Conservation (phyloP, 2,888 invertebrate species). For the Oligia fasciuncula region DNA sequence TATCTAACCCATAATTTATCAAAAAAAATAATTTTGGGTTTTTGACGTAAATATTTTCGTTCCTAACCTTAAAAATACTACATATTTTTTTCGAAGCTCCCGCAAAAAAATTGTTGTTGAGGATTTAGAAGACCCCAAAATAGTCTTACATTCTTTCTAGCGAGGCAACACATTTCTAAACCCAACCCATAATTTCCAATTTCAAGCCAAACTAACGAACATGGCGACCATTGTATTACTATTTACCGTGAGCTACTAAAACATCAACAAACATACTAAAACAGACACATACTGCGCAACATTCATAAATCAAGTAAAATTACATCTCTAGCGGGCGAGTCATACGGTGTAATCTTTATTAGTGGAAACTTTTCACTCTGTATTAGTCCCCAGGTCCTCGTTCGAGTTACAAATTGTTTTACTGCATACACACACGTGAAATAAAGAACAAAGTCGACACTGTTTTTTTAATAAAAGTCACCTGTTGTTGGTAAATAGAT, state of each 20-base stretch:
- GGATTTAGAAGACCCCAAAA: background rate
- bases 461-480: slow-evolving; percentile 36
- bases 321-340: slow-evolving; percentile 62
- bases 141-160: background rate
- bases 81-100: background rate
- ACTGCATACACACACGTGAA: slow-evolving; percentile 63
- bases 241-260: slow-evolving; percentile 22
- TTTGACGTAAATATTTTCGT: background rate
- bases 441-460: slow-evolving; percentile 37
- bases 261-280: slow-evolving; percentile 34
- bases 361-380: slow-evolving; percentile 75
- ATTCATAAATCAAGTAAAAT: slow-evolving; percentile 57
- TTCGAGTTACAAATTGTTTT: slow-evolving; percentile 74
- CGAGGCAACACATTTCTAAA: background rate
- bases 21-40: background rate
- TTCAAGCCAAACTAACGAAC: background rate
- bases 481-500: background rate
- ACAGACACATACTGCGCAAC: slow-evolving; percentile 31
- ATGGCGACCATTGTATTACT: slow-evolving; percentile 13
- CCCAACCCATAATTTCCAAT: background rate
- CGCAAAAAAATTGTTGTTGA: background rate
- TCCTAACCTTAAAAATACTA: background rate
- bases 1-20: background rate
- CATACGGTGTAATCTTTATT: slow-evolving; percentile 74
- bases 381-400: slow-evolving; percentile 75